phyloP scores from a whole-genome alignment of 1,140 invertebrate species.

The Calycopis cecrops region DNA sequence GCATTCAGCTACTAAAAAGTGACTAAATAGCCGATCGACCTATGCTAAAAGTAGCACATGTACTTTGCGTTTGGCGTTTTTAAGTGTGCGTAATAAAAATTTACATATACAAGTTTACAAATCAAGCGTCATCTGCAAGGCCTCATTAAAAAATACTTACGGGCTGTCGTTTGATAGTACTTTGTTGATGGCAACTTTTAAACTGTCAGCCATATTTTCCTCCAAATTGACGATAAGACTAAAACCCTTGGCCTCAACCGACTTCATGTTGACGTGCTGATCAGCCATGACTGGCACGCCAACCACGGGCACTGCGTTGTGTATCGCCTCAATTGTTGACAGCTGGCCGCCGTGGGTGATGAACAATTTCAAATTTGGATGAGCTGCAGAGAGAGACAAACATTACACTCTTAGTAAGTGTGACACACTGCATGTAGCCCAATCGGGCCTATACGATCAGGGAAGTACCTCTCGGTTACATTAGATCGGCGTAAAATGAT shows the following conservation, averaged over 20 bases:
- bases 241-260: slow-evolving; percentile 55
- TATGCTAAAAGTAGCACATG: no score
- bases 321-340: slow-evolving; percentile 80
- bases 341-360: slow-evolving; percentile 82
- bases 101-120: no score
- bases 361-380: slow-evolving; percentile 78
- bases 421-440: no score
- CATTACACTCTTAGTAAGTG: no score
- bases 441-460: no score
- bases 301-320: slow-evolving; percentile 80
- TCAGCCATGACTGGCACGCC: slow-evolving; percentile 81
- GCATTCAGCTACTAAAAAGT: no score
- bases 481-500: no score
- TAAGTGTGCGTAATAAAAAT: no score
- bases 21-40: no score
- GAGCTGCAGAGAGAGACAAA: slow-evolving; percentile 70
- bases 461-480: no score
- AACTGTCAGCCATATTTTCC: slow-evolving; percentile 31
- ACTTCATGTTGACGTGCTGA: slow-evolving; percentile 75
- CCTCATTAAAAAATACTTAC: slow-evolving; percentile 30
- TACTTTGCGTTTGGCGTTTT: no score
- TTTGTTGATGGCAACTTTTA: slow-evolving; percentile 35
- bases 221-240: slow-evolving; percentile 47
- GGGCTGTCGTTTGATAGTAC: slow-evolving; percentile 28
- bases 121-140: no score